A percentile compares a stretch with the other conserved stretches of the same genome.
Conservation (phyloP, 2,888 invertebrate genomes). For the Rhopalosiphum nymphaeae region DNA sequence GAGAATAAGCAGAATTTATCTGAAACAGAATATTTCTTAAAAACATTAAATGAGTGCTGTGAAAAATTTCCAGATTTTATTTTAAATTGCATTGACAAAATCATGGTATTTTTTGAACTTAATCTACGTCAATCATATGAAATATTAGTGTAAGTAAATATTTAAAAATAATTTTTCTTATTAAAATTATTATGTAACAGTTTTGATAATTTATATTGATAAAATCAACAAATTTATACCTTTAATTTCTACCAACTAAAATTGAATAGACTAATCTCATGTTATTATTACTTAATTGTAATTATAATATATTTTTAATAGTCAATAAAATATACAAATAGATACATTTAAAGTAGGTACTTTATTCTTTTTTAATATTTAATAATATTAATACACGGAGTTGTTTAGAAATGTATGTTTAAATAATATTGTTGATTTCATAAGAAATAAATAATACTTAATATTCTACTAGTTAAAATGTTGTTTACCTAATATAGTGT, state of each 20-base stretch:
- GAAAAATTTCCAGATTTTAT: slow-evolving; percentile 36
- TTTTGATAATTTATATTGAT: not conserved
- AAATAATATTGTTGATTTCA: not conserved
- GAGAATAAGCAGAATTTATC: not conserved
- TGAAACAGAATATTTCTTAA: slow-evolving; percentile 45
- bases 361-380: too few relatives aligned
- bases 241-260: not conserved
- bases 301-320: too few relatives aligned
- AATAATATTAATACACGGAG: not conserved
- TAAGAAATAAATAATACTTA: not conserved
- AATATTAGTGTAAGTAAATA: slow-evolving; percentile 43
- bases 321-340: too few relatives aligned
- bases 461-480: not conserved
- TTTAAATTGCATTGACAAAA: not conserved
- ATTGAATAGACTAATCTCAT: not conserved
- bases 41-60: slow-evolving; percentile 44
- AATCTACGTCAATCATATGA: not conserved
- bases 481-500: not conserved
- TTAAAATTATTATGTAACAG: not conserved
- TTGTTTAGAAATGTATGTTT: not conserved
- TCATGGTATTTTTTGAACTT: slow-evolving; percentile 20
- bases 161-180: not conserved
- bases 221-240: not conserved
- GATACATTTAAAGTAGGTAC: too few relatives aligned
- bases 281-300: too few relatives aligned